phyloP scores from a whole-genome alignment of 2,797 vertebrate genomes.

The Cryptoprocta ferox region DNA sequence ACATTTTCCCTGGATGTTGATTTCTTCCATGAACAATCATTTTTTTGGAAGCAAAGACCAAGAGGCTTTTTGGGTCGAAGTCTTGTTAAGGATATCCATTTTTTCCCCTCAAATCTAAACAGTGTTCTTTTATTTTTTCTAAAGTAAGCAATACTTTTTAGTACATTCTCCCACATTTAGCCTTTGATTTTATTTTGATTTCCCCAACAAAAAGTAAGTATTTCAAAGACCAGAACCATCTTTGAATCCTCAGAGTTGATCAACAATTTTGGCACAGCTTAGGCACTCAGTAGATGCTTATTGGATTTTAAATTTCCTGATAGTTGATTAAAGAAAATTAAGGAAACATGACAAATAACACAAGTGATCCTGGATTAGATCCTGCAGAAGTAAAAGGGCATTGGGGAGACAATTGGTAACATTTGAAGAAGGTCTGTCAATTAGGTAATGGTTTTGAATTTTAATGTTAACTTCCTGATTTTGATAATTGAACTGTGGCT shows the following conservation, averaged over 20 bases:
- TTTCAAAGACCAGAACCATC: background rate
- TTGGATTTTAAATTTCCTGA: slow-evolving; percentile 21
- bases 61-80: background rate
- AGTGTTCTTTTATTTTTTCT: background rate
- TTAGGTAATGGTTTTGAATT: slow-evolving; percentile 45
- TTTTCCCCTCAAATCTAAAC: background rate
- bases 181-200: slow-evolving; percentile 47
- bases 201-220: background rate
- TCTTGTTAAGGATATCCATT: background rate
- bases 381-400: background rate
- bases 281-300: background rate
- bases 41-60: slow-evolving; percentile 25
- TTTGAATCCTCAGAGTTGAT: background rate
- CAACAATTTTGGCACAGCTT: background rate
- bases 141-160: background rate
- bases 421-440: slow-evolving; percentile 38
- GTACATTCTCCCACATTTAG: background rate
- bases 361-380: background rate
- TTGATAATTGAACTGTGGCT: slow-evolving; percentile 26
- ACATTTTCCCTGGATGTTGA: background rate
- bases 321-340: slow-evolving; percentile 25
- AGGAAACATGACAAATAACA: slow-evolving; percentile 13
- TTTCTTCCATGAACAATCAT: background rate
- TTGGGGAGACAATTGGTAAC: slow-evolving; percentile 2
- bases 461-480: slow-evolving; percentile 52